phyloP scores from a whole-genome alignment of 2,888 invertebrate species.

The Osedax frankpressi region DNA sequence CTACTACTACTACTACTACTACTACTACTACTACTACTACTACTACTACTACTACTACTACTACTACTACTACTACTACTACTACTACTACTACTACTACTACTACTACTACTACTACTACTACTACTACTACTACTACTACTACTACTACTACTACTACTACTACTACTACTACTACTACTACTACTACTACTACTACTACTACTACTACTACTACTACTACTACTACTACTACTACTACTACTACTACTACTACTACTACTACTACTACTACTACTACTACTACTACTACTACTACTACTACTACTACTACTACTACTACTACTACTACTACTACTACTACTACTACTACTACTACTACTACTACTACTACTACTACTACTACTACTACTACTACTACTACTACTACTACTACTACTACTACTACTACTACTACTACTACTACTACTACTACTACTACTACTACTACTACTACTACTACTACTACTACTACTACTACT shows the following conservation, averaged over 20 bases:
- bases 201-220: not conserved
- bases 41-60: not conserved
- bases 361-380: conserved; percentile 9
- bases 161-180: not conserved
- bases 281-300: not conserved
- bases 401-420: not conserved
- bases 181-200: not conserved
- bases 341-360: conserved; percentile 5
- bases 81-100: not conserved
- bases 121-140: not conserved
- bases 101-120: not conserved
- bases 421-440: not conserved
- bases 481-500: conserved; percentile 8
- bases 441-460: not conserved
- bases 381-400: conserved; percentile 2
- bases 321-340: not conserved
- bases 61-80: not conserved
- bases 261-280: not conserved
- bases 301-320: not conserved
- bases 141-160: not conserved
- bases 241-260: not conserved
- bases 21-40: not conserved
- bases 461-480: conserved; percentile 3
- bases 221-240: not conserved
- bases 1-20: not conserved